A percentile compares a stretch with the other conserved stretches of the same genome.
Evolutionary conservation across 2,888 invertebrate species (phyloP).

Genomic region (Eupeodes latifasciatus): DNA sequence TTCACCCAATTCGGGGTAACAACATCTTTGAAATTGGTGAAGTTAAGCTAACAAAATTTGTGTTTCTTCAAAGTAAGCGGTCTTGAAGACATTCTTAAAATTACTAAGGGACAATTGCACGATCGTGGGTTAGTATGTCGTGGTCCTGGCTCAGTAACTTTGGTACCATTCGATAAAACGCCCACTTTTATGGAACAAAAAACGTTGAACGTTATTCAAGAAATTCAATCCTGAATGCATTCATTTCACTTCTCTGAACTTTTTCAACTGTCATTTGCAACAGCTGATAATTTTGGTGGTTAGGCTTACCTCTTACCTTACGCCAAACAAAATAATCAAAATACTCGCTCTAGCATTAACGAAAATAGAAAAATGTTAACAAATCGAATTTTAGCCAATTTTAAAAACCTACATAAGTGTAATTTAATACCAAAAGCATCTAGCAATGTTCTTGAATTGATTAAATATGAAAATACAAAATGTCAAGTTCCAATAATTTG

Average conservation of each 20-base stretch:
- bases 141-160: no score
- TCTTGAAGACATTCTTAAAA: no score
- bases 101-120: no score
- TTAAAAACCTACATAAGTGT: conserved; percentile 44
- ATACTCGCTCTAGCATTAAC: not conserved
- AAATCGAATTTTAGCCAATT: conserved; percentile 39
- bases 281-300: conserved; percentile 54
- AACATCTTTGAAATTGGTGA: no score
- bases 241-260: not conserved
- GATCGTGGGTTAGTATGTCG: no score
- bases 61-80: no score
- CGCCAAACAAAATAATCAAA: conserved; percentile 61
- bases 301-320: conserved; percentile 22
- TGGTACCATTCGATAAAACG: no score
- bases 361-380: conserved; percentile 42
- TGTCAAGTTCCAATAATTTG: not conserved
- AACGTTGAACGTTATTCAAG: not conserved
- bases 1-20: no score
- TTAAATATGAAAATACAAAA: not conserved
- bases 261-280: not conserved
- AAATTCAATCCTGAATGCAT: not conserved
- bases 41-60: no score
- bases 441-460: not conserved
- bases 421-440: not conserved
- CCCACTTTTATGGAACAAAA: no score